Base-by-base conservation (phyloP, 1,140 invertebrate genomes). In the Cryptotermes secundus region DNA sequence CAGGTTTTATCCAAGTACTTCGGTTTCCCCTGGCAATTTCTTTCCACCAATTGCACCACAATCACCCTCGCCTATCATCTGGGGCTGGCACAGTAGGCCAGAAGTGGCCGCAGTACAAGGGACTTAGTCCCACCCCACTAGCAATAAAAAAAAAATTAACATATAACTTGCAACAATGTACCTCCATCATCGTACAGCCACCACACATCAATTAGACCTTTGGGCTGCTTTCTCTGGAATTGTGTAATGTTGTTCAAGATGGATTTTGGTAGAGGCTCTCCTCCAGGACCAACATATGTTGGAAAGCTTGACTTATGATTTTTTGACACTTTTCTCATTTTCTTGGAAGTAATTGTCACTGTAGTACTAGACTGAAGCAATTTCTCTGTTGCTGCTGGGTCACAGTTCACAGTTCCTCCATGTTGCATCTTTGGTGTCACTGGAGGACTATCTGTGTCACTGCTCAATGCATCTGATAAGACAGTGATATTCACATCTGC, bases 101-200 rank as follows among this genome's bases (percentile, higher is more conserved):
- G n/a, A n/a, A n/a, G n/a, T n/a, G n/a, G n/a, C n/a, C n/a, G n/a
- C n/a, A n/a, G n/a, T n/a, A n/a, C n/a, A n/a, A n/a, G n/a, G n/a
- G n/a, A n/a, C n/a, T n/a, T n/a, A n/a, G n/a, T n/a, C n/a, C n/a
- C n/a, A n/a, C n/a, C n/a, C n/a, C n/a, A n/a, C n/a, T n/a, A n/a
- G n/a, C n/a, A n/a, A n/a, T n/a, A n/a, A n/a, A n/a, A n/a, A n/a
- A n/a, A 3, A 49, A 49, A 19, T 19, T 19, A 49, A 49, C 45
- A 49, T 49, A 19, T 22, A 22, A 19, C 19, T 22, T 49, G 19
- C 4, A 38, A 49, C 14, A 49, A 49, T 4, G 3, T 85, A 88
- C 92, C 92, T 87, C 92, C 94, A 89, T 95, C 94, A 89, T 95
- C 93, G 88, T 93, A 95, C 7, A 95, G 88, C 94, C 94, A 95